Evolutionary conservation across 1,140 invertebrate species (phyloP), one percentile per base, ranked within the genome.

Genomic region (Branchinecta lindahli): DNA sequence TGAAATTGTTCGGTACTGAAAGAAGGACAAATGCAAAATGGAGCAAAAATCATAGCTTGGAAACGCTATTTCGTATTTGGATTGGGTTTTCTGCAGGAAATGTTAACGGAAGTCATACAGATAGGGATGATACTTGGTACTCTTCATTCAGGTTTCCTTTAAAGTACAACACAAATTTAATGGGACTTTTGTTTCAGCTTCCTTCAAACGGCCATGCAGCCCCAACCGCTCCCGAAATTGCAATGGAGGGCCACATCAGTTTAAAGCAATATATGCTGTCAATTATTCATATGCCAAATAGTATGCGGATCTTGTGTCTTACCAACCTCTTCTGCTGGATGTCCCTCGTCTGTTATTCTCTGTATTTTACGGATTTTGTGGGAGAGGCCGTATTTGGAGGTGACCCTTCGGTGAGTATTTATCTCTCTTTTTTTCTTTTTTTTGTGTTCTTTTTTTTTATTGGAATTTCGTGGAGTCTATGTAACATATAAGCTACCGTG

Each of bases 241-340:
- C 66, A 10, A 45, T 45, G 44, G 70, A 33, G 8, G 68, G 70
- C 9, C 65, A 71, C 44, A 67, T 71, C 46, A 72, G 78, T 8
- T 75, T 84, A 8, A 77, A 76, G 44, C 85, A 93, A 74, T 96
- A 97, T 78, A 81, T 98, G 9, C 81, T 84, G 68, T 95, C 94
- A 6, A 96, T 97, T 45, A 75, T 97, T 0, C 83, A 86, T 69
- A 95, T 97, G 91, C 94, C 94, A 0, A 80, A 82, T 70, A 94
- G 90, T 3, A 80, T 98, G 70, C 83, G 87, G 47, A 85, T 93
- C 74, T 83, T 98, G 0, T 97, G 94, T 75, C 72, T 96, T 5
- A 96, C 94, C 0, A 97, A 97, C 81, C 82, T 96, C 0, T 96
- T 96, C 78, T 96, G 92, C 76, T 97, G 94, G 95, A 96, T 95